Evolutionary conservation across 1,140 invertebrate genomes (phyloP), one percentile per base, ranked within the genome.

Genomic region (Latrodectus geometricus): DNA sequence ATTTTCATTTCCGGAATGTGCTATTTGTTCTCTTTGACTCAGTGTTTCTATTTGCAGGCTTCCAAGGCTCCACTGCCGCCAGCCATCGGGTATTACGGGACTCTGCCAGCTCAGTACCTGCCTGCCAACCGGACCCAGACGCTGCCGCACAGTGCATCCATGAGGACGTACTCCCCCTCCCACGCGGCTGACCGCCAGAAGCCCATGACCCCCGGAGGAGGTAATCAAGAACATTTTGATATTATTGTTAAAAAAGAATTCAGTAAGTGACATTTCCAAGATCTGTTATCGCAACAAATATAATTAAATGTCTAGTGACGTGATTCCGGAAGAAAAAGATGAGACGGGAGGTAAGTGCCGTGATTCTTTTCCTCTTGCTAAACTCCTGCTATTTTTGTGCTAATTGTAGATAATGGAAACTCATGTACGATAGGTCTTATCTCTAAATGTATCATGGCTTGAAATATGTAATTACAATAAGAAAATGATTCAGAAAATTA

Each of bases 121-220:
- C 79, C 77, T 56, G 83, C 80, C 17, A 93, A 93, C 9, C 91
- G 91, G 4, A 92, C 92, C 54, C 93, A 93, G 56, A 94, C 94
- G 0, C 89, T 95, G 48, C 94, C 94, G 0, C 91, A 94, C 12
- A 93, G 94, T 21, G 94, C 9, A 90, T 94, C 94, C 52, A 91
- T 95, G 35, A 91, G 94, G 72, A 93, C 94, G 7, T 95, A 95
- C 89, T 95, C 95, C 61, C 94, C 95, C 11, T 50, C 65, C 48
- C 85, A 50, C 23, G 81, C 48, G 20, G 48, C 72, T 15, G 82
- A 86, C n/a, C 76, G 79, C 77, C 83, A 75, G 35, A 88, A 88
- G 78, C 35, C 86, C 21, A 56, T 88, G 48, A 72, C 88, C 65
- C 87, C 83, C 48, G 66, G 86, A 85, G 66, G 86, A 85, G 88